Percentiles rank a stretch among this genome's conserved stretches.
Evolutionary conservation across 37 sponge, comb jelly and placozoan species (phyloP).

Genomic region (Theonella swinhoei): DNA sequence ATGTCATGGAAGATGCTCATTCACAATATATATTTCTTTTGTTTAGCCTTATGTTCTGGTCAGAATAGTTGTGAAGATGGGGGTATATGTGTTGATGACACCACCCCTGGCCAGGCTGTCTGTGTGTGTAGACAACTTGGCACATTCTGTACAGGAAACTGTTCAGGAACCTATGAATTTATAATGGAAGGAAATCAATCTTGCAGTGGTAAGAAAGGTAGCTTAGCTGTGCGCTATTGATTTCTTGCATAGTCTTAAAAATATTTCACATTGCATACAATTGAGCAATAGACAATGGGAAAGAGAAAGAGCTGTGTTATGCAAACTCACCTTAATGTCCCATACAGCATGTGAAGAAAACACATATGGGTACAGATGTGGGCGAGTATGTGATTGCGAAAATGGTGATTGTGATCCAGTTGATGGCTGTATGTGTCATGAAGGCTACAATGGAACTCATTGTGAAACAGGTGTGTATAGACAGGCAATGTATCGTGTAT

Average conservation of each 20-base stretch:
- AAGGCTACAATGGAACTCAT: slow-evolving; percentile 32
- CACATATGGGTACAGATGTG: slow-evolving; percentile 34
- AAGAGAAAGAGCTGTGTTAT: not conserved
- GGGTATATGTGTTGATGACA: not conserved
- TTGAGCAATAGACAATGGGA: not conserved
- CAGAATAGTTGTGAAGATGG: not conserved
- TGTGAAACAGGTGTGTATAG: slow-evolving; percentile 25
- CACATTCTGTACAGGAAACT: not conserved
- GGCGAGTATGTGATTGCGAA: slow-evolving; percentile 21
- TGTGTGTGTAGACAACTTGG: not conserved
- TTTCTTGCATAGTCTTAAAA: not conserved
- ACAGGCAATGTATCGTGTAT: not conserved
- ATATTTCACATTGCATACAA: not conserved
- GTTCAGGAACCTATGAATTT: not conserved
- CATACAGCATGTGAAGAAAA: slow-evolving; percentile 14
- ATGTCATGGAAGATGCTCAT: too few relatives aligned
- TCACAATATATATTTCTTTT: not conserved
- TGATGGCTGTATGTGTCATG: slow-evolving; percentile 34
- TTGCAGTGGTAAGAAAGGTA: not conserved
- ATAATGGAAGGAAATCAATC: not conserved
- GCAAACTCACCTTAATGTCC: not conserved
- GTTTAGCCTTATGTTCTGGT: not conserved
- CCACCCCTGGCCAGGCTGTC: not conserved
- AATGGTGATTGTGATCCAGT: slow-evolving; percentile 25
- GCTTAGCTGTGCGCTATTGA: too few relatives aligned